A percentile compares a stretch with the other conserved stretches of the same genome.
Conservation (phyloP, 1,140 invertebrate genomes). For the Akabosia matsudoensis region DNA sequence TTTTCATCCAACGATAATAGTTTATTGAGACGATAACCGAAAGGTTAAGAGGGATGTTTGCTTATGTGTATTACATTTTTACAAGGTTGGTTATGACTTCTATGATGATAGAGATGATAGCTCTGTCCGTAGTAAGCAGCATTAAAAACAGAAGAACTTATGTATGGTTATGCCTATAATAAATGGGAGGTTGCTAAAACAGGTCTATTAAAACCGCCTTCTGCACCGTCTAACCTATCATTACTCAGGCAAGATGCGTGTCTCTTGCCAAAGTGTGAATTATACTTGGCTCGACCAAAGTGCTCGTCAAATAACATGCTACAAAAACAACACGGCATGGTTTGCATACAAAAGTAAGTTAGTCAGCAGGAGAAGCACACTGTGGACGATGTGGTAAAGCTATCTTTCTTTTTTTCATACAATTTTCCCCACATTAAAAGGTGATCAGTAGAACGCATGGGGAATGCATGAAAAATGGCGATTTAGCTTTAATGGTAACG, state of each 20-base stretch:
- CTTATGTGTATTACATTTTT: too few species aligned
- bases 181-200: conserved; percentile 23
- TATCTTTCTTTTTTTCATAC: too few species aligned
- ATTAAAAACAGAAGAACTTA: not conserved
- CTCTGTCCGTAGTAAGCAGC: not conserved
- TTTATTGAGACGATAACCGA: too few species aligned
- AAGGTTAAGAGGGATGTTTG: too few species aligned
- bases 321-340: not conserved
- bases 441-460: too few species aligned
- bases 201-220: conserved; percentile 20
- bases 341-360: not conserved
- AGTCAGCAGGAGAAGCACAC: too few species aligned
- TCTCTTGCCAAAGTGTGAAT: conserved; percentile 23
- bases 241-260: conserved; percentile 18
- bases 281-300: conserved; percentile 8
- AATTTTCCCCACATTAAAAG: too few species aligned
- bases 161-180: conserved; percentile 17
- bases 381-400: too few species aligned
- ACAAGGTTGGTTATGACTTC: conserved; percentile 6
- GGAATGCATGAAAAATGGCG: too few species aligned
- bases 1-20: conserved; percentile 3
- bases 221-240: conserved; percentile 19
- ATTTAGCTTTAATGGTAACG: too few species aligned
- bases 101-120: too few species aligned
- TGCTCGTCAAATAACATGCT: not conserved